Base-by-base conservation (phyloP, 2,113 vertebrate genomes). In the Sphyrna mokarran region DNA sequence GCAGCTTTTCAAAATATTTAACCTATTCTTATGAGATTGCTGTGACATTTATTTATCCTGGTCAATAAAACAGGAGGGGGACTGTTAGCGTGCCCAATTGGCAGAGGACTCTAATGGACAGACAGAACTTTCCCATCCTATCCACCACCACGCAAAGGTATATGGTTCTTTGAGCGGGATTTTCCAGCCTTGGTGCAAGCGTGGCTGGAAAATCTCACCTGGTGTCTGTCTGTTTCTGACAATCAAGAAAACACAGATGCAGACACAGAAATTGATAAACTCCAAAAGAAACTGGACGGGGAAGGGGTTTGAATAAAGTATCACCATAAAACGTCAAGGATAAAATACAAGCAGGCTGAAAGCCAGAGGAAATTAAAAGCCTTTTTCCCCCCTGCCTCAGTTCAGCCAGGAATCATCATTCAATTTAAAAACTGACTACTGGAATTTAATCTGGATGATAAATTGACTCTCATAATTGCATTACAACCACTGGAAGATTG, bases 381-480 rank as follows among this genome's bases (percentile, higher is more conserved):
- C 0, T 3, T 37, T 37, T 37, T 37, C 33, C 37, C 1, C 54
- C 29, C 16, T 29, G 0, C 43, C 43, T 14, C 61, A n/a, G 58
- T 63, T 20, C 61, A 33, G 58, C 9, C 33, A 20, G 29, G 23
- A 63, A 54, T 54, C 29, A 37, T 63, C 16, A 91, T 91, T 90
- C 58, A 61, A 90, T 90, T n/a, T 61, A 54, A 54, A 90, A 90
- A 95, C 23, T 40, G 72, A 33, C 78, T 54, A 76, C 95, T 78
- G 68, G 23, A 76, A 43, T 58, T 83, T 95, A 83, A 95, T 54
- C 68, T 37, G n/a, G 6, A 58, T 54, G 33, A 72, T 63, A 76
- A 95, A 95, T 91, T n/a, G 26, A 63, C 66, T 33, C 58, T n/a
- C 0, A 91, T 66, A 91, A 91, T 91, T 91, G 89, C 89, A 91